Evolutionary conservation across 2,113 vertebrate genomes (phyloP), one percentile per base, ranked within the genome.

Genomic region (Aegithalos caudatus): DNA sequence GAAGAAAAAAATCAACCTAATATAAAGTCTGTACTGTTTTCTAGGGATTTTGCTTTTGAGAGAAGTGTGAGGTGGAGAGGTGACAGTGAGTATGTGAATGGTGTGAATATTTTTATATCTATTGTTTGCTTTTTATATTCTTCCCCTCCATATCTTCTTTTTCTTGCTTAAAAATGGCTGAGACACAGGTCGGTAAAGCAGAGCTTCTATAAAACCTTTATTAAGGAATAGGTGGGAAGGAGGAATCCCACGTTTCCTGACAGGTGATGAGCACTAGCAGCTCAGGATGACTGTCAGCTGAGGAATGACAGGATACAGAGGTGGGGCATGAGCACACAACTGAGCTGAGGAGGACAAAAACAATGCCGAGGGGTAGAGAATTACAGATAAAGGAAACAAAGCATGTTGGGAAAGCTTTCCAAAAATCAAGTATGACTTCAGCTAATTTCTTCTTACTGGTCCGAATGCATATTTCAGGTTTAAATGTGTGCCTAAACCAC

Each of bases 241-340:
- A 94, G 47, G 17, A 19, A 95, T 82, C 76, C 56, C 69, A 54
- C 31, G 0, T 66, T 87, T 72, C 24, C 7, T 40, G 61, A 23
- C 37, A 69, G 67, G 56, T 61, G 65, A 73, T 78, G 85, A 92
- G 64, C 47, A 79, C 27, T 19, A 66, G 73, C 73, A 80, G 57
- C 60, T 58, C 60, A 22, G 40, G 42, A 44, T 80, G 92, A 71
- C 64, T 82, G 81, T 91, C 65, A 84, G 86, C 66, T 81, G 71
- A 37, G 76, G 79, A 94, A 80, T 33, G 78, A 50, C 22, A 54
- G 92, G 74, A 86, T 90, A 67, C 67, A 86, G 90, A 95, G 87
- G 88, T 92, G 92, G 72, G 69, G 37, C 53, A 17, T 6, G 31
- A 77, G 66, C 62, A 47, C 5, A n/a, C 57, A 42, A 51, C 62